These are phyloP conservation scores for Pyrocephalus nanus DNA, from an alignment of 2,797 vertebrate genomes.

Conservation along the genomic window DNA sequence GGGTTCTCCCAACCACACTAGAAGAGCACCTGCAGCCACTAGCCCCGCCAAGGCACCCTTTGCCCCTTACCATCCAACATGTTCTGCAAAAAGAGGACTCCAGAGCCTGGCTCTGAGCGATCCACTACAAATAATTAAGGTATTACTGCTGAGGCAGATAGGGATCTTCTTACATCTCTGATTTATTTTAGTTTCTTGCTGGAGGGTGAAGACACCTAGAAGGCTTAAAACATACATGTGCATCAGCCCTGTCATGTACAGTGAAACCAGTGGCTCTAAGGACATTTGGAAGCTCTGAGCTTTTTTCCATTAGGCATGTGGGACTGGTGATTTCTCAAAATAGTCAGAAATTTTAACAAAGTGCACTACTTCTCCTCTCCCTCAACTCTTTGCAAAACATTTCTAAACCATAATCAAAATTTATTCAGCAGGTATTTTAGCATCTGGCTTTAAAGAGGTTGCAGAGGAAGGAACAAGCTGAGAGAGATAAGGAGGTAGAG, in stretches of 20 bases:
- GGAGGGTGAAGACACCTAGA: neutral
- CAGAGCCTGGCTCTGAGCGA: neutral
- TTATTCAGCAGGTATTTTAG: slow-evolving; percentile 14
- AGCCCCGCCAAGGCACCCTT: rapidly evolving
- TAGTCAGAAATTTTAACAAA: neutral
- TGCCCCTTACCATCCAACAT: neutral
- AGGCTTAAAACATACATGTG: neutral
- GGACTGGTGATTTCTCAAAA: neutral
- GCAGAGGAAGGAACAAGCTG: neutral
- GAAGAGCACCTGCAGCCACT: neutral
- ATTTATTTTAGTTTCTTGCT: slow-evolving; percentile 28
- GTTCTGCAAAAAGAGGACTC: neutral
- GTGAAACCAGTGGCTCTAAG: neutral
- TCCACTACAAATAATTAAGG: neutral
- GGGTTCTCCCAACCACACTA: neutral
- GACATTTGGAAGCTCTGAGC: neutral
- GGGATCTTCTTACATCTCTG: neutral
- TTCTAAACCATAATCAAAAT: neutral
- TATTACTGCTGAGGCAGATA: slow-evolving; percentile 12
- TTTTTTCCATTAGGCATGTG: neutral
- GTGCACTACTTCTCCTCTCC: neutral
- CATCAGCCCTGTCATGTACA: neutral
- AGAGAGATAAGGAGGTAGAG: slow-evolving; percentile 5
- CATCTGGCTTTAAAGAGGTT: neutral
- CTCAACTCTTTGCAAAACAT: neutral